Evolutionary conservation across 1,140 invertebrate species (phyloP).

Genomic region (Radopholus similis): DNA sequence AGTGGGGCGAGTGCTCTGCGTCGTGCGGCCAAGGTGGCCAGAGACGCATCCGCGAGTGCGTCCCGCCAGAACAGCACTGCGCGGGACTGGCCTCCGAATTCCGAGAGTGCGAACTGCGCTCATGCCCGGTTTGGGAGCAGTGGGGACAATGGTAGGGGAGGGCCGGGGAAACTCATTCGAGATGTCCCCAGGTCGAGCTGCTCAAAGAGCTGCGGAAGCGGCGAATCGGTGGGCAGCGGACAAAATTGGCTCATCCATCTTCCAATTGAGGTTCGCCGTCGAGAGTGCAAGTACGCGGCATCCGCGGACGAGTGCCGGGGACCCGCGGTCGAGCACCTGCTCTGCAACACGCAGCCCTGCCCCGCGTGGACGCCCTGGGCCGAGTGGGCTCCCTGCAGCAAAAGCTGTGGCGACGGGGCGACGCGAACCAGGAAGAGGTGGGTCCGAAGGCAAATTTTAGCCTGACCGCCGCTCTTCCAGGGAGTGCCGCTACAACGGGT

Average conservation of each 20-base stretch:
- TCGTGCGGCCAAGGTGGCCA: not conserved
- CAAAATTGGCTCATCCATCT: not conserved
- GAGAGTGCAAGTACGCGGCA: not conserved
- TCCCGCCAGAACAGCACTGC: not conserved
- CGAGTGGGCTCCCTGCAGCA: not conserved
- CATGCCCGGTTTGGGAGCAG: slow-evolving; percentile 4
- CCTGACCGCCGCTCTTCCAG: not conserved
- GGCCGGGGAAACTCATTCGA: not conserved
- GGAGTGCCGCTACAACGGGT: not conserved
- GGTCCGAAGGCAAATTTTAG: not conserved
- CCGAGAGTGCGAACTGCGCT: not conserved
- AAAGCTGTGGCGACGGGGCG: not conserved
- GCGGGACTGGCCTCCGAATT: slow-evolving; percentile 5
- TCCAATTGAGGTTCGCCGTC: not conserved
- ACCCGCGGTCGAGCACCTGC: not conserved
- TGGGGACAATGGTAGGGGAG: slow-evolving; percentile 7
- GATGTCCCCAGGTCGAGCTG: not conserved
- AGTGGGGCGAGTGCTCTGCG: not conserved
- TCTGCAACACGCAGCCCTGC: slow-evolving; percentile 12
- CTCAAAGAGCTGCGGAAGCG: slow-evolving; percentile 15
- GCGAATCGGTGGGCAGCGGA: not conserved
- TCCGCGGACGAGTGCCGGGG: slow-evolving; percentile 5
- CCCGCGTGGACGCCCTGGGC: not conserved
- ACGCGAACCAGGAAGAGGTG: slow-evolving; percentile 1
- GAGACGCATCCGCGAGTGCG: slow-evolving; percentile 6